Base-by-base conservation (phyloP, 1,140 invertebrate species). In the Daktulosphaira vitifoliae region DNA sequence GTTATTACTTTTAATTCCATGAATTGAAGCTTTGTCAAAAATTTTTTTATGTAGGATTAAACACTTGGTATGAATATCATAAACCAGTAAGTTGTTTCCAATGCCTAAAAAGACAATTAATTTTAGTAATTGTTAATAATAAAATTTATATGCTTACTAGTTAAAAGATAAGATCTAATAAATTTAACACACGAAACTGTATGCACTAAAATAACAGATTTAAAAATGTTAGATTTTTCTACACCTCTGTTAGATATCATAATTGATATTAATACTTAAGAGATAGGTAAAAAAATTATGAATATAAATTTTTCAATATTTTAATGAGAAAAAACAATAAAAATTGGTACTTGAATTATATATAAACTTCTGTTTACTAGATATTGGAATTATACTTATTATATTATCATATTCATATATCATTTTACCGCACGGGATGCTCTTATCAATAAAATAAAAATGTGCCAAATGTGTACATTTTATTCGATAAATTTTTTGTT, bases 11-110 rank as follows among this genome's bases (percentile, higher is more conserved):
- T 18, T 13, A 38, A 68, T 56, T 11, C 67, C 67, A 25, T 68
- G 67, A 26, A 68, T 56, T 25, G 50, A 18, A 15, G 65, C 38
- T 48, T 59, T 52, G 18, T 65, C 53, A 33, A 68, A 59, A 5
- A 68, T 65, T 46, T 44, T 56, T 23, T 11, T 16, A 62, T 15
- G 42, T 16, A 23, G 13, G 15, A 29, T 23, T 2, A 53, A 44
- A 18, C 46, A 1, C 8, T 11, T 13, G 5, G 49, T 51, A n/a
- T 15, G 8, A 0, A 48, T 51, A 16, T 56, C 44, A 11, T 65
- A 66, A 7, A 68, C 15, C 1, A 66, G 25, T 15, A 68, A 20
- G 15, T 50, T 22, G 29, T 68, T 65, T 3, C 67, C 67, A 15
- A 59, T 38, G 5, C 65, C 65, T 66, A 37, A 25, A 48, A 42